These are phyloP conservation scores for Theonella swinhoei DNA, from an alignment of 37 sponge, comb jelly and placozoan species.

Conservation along the genomic window DNA sequence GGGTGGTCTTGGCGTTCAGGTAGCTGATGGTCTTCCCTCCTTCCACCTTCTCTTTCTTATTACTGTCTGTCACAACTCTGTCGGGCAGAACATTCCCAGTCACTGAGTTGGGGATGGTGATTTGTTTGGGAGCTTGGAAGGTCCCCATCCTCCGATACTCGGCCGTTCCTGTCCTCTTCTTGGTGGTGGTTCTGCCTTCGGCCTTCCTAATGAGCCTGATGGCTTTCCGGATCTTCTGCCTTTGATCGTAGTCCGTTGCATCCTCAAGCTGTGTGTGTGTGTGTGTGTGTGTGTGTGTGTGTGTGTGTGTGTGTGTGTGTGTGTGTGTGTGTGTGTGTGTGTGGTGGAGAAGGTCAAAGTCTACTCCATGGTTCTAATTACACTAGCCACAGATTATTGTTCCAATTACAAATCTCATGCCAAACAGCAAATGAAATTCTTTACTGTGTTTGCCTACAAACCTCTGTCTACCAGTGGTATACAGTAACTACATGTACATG, in stretches of 20 bases:
- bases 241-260: constrained; percentile 68
- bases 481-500: too few species aligned
- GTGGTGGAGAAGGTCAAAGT: too few species aligned
- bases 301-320: constrained; percentile 23
- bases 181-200: background rate
- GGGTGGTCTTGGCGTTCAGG: constrained; percentile 18
- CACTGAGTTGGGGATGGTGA: constrained; percentile 69
- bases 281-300: constrained; percentile 5
- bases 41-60: constrained; percentile 21
- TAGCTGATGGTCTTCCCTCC: constrained; percentile 21
- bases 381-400: too few species aligned
- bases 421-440: too few species aligned
- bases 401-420: too few species aligned
- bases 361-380: too few species aligned
- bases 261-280: constrained; percentile 44
- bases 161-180: constrained; percentile 36
- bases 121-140: constrained; percentile 50
- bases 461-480: too few species aligned
- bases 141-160: constrained; percentile 66
- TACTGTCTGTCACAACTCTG: constrained; percentile 14
- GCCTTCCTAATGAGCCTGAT: constrained; percentile 61
- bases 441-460: too few species aligned
- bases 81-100: constrained; percentile 60
- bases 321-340: background rate
- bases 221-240: constrained; percentile 58